Evolutionary conservation across 2,888 invertebrate species (phyloP), one percentile per base, ranked within the genome.

Genomic region (Dorcus hopei): DNA sequence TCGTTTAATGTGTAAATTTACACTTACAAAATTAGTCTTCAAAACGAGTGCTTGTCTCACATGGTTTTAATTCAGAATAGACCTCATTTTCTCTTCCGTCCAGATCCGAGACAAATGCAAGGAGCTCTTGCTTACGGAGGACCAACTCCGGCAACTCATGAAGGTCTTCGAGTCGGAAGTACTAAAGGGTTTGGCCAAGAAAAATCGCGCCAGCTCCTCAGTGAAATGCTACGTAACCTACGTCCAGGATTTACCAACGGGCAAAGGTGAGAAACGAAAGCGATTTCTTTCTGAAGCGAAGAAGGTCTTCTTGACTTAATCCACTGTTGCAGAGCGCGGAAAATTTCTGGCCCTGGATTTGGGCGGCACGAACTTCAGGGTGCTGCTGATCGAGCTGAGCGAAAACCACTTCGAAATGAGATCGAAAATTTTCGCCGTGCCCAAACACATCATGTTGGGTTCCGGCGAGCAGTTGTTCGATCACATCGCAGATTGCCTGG

Each of bases 351-450:
- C 98, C 3, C 84, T 99, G 71, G 98, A 99, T 81, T 85, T 99
- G 75, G 98, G 98, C 54, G 98, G 98, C 52, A 98, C 97, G 52
- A 98, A 99, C 79, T 98, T 98, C 83, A 87, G 97, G 69, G 97
- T 98, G 14, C 83, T 98, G 66, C 85, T 97, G 59, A 94, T 99
- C 76, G 90, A 92, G 70, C 80, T 97, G 72, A 88, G 90, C 62
- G 89, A 87, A 58, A 88, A 90, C 71, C 89, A 92, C 72, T 95
- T 95, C 74, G 90, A 93, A 74, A 97, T 97, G 97, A 90, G 94
- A 77, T 95, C 95, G 62, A 96, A 97, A 81, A 97, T 97, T 76
- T 99, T 93, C 80, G 94, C 95, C 57, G 93, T 99, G 74, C 96
- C 99, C 45, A 90, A 93, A 74, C 87, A 89, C 72, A 89, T 98